phyloP scores from a whole-genome alignment of 2,888 invertebrate genomes.

The Euplexia lucipara region DNA sequence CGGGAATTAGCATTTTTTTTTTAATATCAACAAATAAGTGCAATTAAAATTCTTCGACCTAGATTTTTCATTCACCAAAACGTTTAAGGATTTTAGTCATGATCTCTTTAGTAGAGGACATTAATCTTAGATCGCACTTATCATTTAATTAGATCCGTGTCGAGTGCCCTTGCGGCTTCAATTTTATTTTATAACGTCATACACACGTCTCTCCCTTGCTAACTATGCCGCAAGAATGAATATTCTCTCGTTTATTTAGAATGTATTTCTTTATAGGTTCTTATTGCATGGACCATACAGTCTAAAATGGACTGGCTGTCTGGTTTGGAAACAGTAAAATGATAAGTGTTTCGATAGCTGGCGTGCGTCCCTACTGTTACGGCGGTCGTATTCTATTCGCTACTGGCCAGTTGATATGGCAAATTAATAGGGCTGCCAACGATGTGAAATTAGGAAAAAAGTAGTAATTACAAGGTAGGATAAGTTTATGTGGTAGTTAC shows the following conservation, averaged over 20 bases:
- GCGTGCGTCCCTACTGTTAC: conserved; percentile 79
- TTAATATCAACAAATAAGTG: conserved; percentile 41
- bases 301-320: conserved; percentile 62
- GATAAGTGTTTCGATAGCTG: conserved; percentile 71
- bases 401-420: conserved; percentile 83
- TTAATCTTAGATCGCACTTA: conserved; percentile 89
- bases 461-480: neutral
- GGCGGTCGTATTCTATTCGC: conserved; percentile 80
- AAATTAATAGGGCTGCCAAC: conserved; percentile 83
- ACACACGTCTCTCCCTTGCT: conserved; percentile 87
- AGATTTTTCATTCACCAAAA: conserved; percentile 60
- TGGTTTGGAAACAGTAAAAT: conserved; percentile 59
- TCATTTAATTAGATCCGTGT: conserved; percentile 90
- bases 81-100: conserved; percentile 74
- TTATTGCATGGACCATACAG: conserved; percentile 62
- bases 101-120: conserved; percentile 82
- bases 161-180: conserved; percentile 87
- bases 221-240: conserved; percentile 75
- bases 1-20: too few relatives aligned
- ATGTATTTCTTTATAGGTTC: conserved; percentile 46
- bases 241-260: conserved; percentile 51
- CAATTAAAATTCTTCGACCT: conserved; percentile 59
- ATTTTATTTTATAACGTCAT: conserved; percentile 91
- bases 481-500: neutral
- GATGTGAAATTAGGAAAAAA: conserved; percentile 1